Percentiles rank a stretch among this genome's conserved stretches.
These are phyloP conservation scores for Benthosema pterotum DNA, from an alignment of 2,797 vertebrate genomes.

Conservation along the genomic window DNA sequence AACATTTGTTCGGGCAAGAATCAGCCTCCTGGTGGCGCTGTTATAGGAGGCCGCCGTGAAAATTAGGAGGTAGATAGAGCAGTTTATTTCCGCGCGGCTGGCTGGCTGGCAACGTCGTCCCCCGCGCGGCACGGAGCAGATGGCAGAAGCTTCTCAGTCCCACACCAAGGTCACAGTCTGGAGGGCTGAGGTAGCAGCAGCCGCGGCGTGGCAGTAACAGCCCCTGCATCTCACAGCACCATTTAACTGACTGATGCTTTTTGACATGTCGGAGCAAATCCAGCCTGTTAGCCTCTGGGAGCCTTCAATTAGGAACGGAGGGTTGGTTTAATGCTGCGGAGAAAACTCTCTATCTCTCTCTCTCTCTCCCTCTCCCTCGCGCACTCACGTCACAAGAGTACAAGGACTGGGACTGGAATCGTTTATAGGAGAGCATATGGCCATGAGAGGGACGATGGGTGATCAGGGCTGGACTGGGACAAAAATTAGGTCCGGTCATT, in stretches of 20 bases:
- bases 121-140: constrained; percentile 42
- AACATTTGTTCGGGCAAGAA: no score
- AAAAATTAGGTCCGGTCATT: no score
- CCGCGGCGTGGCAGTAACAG: constrained; percentile 64
- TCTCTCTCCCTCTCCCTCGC: background rate
- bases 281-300: constrained; percentile 76
- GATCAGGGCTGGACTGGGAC: no score
- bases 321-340: constrained; percentile 74
- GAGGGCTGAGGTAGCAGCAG: no score
- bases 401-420: constrained; percentile 62
- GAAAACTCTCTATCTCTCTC: constrained; percentile 49
- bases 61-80: no score
- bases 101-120: no score
- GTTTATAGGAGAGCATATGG: constrained; percentile 60
- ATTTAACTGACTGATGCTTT: constrained; percentile 84
- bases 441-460: no score
- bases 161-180: constrained; percentile 76
- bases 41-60: no score
- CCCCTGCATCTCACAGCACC: constrained; percentile 70
- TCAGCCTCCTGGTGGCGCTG: no score
- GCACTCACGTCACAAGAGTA: constrained; percentile 57
- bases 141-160: constrained; percentile 56
- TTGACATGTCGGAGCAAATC: constrained; percentile 74
- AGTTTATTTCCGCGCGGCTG: no score
- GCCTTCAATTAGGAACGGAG: constrained; percentile 77